Evolutionary conservation across 2,888 invertebrate species (phyloP), one percentile per base, ranked within the genome.

Genomic region (Lithodes maja): DNA sequence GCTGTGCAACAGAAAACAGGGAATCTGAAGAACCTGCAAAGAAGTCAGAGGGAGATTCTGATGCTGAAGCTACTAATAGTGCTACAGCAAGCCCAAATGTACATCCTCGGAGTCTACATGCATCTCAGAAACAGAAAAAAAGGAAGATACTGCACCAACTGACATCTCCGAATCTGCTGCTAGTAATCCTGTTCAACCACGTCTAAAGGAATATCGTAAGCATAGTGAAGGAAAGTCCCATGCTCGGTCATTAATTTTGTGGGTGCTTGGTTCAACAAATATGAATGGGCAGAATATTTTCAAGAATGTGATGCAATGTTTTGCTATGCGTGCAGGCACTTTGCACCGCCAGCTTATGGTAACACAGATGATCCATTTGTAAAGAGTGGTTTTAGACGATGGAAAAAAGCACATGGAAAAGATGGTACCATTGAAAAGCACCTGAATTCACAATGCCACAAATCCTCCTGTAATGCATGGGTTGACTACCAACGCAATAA

Each of bases 181-280:
- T 50, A 2, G 2, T 1, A 80, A 80, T 50, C 80, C 80, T 80
- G n/a, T 52, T 54, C 80, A 80, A n/a, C 80, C n/a, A 80, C n/a
- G 80, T n/a, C 52, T 80, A 9, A 80, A 80, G n/a, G 80, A 80
- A 53, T 80, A 80, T 80, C 80, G 52, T 7, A 52, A 80, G n/a
- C 49, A 80, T 80, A 7, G 1, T 52, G 80, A 80, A 80, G 80
- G 80, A 80, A 80, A 80, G 53, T 50, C 80, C n/a, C 1, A 1
- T 80, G 80, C 53, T 80, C 80, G 80, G 2, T 52, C 80, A 3
- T 80, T 80, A n/a, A n/a, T n/a, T n/a, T n/a, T 52, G 80, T 80
- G 53, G 80, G 53, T 80, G 80, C 80, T 80, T 80, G 80, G 80
- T 80, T 80, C 9, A 53, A 80, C 2, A 80, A 80, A 80, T 80